Percentiles rank a stretch among this genome's conserved stretches.
These are phyloP conservation scores for Halichoeres trimaculatus DNA, from an alignment of 2,113 vertebrate genomes.

Conservation along the genomic window DNA sequence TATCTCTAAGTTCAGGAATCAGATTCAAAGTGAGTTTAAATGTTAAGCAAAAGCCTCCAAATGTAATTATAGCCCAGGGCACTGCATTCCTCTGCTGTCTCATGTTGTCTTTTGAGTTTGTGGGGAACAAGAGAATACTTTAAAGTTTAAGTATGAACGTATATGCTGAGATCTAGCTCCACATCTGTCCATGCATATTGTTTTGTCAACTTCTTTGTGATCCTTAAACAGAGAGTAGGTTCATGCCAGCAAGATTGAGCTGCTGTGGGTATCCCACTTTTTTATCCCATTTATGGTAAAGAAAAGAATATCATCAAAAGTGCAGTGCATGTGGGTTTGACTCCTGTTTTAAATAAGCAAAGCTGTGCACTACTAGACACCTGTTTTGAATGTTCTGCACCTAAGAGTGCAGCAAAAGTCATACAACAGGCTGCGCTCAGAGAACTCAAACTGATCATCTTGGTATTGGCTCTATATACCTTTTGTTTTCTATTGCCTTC, in stretches of 20 bases:
- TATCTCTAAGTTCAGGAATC: neutral
- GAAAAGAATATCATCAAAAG: constrained; percentile 20
- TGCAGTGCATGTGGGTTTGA: constrained; percentile 25
- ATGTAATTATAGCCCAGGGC: constrained; percentile 40
- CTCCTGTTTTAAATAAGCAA: constrained; percentile 42
- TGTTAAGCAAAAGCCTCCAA: constrained; percentile 2
- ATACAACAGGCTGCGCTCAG: neutral
- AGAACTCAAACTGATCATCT: neutral
- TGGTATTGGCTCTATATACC: neutral
- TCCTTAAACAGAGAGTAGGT: constrained; percentile 61
- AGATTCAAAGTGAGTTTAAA: constrained; percentile 12
- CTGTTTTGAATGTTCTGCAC: constrained; percentile 56
- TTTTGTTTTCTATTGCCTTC: neutral
- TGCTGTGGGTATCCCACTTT: neutral
- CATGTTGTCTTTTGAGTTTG: constrained; percentile 29
- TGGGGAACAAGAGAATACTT: neutral
- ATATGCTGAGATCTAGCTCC: constrained; percentile 36
- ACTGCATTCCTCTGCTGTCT: constrained; percentile 45
- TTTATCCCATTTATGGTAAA: neutral
- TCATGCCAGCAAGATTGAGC: constrained; percentile 20
- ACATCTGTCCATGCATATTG: constrained; percentile 24
- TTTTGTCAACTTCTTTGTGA: constrained; percentile 26
- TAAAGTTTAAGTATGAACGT: neutral
- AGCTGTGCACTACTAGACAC: constrained; percentile 1
- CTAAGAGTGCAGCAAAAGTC: constrained; percentile 4